Base-by-base conservation (phyloP, 2,113 vertebrate species). In the Rafetus swinhoei region DNA sequence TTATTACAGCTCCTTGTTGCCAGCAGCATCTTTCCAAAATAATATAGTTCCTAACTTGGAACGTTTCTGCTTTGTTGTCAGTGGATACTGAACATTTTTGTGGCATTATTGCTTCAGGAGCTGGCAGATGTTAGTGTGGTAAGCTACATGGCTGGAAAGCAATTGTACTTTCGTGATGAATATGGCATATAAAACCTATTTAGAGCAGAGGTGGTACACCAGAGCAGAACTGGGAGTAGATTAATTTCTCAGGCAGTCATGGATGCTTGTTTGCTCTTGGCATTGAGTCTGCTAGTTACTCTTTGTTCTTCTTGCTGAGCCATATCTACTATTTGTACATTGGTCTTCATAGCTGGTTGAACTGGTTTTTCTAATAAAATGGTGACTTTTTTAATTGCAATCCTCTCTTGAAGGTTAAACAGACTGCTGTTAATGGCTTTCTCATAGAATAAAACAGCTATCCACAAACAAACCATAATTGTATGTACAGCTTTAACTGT, bases 71-170 rank as follows among this genome's bases (percentile, higher is more conserved):
- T 39, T 7, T 6, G 4, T 76, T 92, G 82, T 27, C 25, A 53
- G 1, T 2, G 4, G 72, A 39, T 53, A 52, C 2, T 32, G 27
- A 91, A 85, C 21, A n/a, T 29, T 50, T 69, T 72, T 56, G 27
- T 87, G 77, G 24, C 45, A 3, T 19, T 62, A 29, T 84, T 79
- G 72, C 53, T 50, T 81, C 81, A 29, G 27, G 7, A 62, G 45
- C 60, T 54, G 57, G 4, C 3, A 27, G 29, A 69, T 32, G 18
- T 77, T 55, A 22, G 2, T 0, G 5, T n/a, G 76, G 74, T 81
- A 83, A 87, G 79, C 6, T 35, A 4, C 79, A 32, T 0, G 0
- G 54, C 32, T 19, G 32, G 16, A 69, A n/a, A 32, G 32, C 32
- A 69, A 18, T 69, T 13, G 29, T 9, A 52, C 25, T 60, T 21